Evolutionary conservation across 2,888 invertebrate genomes (phyloP).

Genomic region (Ormyrus thymus): DNA sequence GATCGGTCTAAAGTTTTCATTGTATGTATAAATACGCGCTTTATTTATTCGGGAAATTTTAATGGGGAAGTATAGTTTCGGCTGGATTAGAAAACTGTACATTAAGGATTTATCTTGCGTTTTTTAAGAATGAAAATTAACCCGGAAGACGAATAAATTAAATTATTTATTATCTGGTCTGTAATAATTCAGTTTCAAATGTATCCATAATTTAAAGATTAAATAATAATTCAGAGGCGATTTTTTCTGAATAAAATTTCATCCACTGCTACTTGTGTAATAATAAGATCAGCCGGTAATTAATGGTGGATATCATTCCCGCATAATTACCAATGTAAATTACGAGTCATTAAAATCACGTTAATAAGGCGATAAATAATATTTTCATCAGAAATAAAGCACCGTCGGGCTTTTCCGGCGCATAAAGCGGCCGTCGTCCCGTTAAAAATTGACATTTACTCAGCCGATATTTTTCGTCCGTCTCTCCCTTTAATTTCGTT

Average conservation of each 20-base stretch:
- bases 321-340: slow-evolving; percentile 1
- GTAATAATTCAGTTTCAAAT: too few relatives aligned
- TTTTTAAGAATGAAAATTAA: not conserved
- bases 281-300: slow-evolving; percentile 9
- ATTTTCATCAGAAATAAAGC: slow-evolving; percentile 12
- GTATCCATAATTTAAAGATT: too few relatives aligned
- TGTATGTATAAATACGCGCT: too few relatives aligned
- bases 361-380: not conserved
- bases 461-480: slow-evolving; percentile 6
- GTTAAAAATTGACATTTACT: slow-evolving; percentile 37
- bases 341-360: slow-evolving; percentile 33
- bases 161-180: too few relatives aligned
- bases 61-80: too few relatives aligned
- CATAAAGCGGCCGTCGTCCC: slow-evolving; percentile 7
- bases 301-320: not conserved
- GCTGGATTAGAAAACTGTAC: too few relatives aligned
- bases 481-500: slow-evolving; percentile 9
- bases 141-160: not conserved
- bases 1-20: too few relatives aligned
- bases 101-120: too few relatives aligned
- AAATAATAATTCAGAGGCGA: too few relatives aligned
- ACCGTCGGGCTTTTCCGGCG: not conserved
- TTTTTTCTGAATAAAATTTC: not conserved
- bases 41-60: too few relatives aligned
- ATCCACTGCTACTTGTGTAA: not conserved